Evolutionary conservation across 2,888 invertebrate species (phyloP).

Genomic region (Eupithecia inturbata): DNA sequence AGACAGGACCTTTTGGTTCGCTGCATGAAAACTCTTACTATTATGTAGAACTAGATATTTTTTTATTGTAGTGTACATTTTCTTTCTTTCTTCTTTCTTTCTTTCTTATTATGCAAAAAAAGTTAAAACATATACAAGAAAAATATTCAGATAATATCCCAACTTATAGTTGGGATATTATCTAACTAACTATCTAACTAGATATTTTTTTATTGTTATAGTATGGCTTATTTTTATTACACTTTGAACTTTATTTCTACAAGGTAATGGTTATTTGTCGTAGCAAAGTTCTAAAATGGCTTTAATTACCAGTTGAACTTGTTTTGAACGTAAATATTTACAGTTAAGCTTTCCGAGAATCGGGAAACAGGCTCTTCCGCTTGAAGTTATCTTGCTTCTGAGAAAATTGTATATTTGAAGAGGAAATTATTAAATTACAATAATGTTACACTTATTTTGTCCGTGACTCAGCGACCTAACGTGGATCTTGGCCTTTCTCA

Average conservation of each 20-base stretch:
- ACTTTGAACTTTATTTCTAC: background rate
- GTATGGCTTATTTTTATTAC: slow-evolving; percentile 1
- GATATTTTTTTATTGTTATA: no score
- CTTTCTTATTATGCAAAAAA: background rate
- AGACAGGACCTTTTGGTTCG: no score
- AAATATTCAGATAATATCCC: slow-evolving; percentile 1
- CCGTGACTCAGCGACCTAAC: no score
- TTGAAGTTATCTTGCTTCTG: background rate
- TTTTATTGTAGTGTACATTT: no score
- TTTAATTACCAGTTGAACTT: background rate
- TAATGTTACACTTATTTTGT: no score
- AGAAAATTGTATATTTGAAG: background rate
- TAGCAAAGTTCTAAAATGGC: background rate
- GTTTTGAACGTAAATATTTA: slow-evolving; percentile 5
- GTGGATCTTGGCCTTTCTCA: no score
- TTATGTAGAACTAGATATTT: no score
- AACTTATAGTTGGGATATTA: background rate
- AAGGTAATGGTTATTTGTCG: background rate
- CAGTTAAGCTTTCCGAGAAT: background rate
- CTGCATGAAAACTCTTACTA: no score
- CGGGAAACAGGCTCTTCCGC: background rate
- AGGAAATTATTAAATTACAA: background rate
- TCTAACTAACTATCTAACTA: no score
- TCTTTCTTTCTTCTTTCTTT: no score
- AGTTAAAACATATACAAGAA: background rate